These are phyloP conservation scores for Mionectes macconnelli DNA, from an alignment of 2,113 vertebrate genomes.

Conservation along the genomic window DNA sequence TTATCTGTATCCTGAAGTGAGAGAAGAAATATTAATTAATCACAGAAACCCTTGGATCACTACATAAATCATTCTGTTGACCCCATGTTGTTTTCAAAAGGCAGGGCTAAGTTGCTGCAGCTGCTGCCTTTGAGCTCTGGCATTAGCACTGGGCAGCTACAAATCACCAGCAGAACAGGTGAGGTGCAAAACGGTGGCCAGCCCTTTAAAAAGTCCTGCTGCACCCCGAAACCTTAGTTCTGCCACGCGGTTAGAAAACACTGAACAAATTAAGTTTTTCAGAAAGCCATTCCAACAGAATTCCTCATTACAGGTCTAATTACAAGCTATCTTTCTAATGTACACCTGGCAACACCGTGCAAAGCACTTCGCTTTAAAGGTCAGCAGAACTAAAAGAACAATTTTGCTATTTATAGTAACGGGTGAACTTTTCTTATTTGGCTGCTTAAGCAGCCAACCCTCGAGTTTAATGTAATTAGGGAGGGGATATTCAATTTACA, in stretches of 20 bases:
- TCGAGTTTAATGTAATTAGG: constrained; percentile 83
- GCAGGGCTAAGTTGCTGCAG: constrained; percentile 22
- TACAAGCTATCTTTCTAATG: constrained; percentile 75
- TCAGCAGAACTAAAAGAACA: constrained; percentile 76
- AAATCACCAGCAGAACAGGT: constrained; percentile 10
- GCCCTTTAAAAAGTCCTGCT: constrained; percentile 42
- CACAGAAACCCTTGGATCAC: neutral
- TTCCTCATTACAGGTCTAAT: constrained; percentile 81
- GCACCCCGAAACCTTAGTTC: constrained; percentile 59
- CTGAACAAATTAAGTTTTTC: constrained; percentile 76
- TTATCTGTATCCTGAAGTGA: neutral
- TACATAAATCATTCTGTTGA: constrained; percentile 27
- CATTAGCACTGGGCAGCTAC: constrained; percentile 32
- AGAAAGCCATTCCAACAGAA: constrained; percentile 73
- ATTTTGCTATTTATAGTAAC: constrained; percentile 79
- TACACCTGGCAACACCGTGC: constrained; percentile 73
- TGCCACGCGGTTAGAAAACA: constrained; percentile 44
- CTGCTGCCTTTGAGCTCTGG: constrained; percentile 27
- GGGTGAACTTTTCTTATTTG: constrained; percentile 78
- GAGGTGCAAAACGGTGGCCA: neutral
- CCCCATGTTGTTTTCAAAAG: constrained; percentile 38
- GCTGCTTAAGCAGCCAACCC: constrained; percentile 77
- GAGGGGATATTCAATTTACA: constrained; percentile 85
- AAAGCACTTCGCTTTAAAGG: constrained; percentile 74
- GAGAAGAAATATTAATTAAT: neutral